These are phyloP conservation scores for Drosophila subpulchrella DNA, from an alignment of 1,140 invertebrate genomes.

Conservation along the genomic window DNA sequence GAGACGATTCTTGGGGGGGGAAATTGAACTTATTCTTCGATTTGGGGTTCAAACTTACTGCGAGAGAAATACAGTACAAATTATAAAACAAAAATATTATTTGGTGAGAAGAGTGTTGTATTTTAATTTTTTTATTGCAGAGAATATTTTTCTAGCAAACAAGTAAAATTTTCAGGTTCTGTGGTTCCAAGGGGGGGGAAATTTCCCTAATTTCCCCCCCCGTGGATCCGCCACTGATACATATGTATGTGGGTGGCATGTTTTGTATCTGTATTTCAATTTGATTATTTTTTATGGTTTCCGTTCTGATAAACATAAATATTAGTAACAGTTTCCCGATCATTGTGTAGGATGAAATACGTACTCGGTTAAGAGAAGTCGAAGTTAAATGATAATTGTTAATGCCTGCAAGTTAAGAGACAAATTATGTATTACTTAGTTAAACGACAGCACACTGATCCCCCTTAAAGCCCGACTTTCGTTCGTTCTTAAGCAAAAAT, in stretches of 20 bases:
- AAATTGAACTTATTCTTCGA: no score
- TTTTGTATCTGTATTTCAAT: constrained; percentile 53
- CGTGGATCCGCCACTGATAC: no score
- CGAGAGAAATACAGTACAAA: no score
- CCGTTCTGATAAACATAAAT: neutral
- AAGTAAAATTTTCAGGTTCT: no score
- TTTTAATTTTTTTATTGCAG: no score
- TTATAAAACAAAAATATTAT: no score
- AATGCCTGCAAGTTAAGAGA: constrained; percentile 38
- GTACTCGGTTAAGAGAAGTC: constrained; percentile 29
- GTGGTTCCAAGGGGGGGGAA: no score
- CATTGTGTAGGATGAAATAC: constrained; percentile 9
- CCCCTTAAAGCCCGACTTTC: constrained; percentile 48
- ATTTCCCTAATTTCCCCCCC: no score
- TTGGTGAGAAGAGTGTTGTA: no score
- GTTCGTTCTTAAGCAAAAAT: constrained; percentile 66
- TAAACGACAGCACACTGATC: constrained; percentile 26
- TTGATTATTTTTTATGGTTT: constrained; percentile 15
- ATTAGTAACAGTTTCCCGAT: constrained; percentile 23
- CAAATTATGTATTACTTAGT: constrained; percentile 46
- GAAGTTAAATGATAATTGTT: constrained; percentile 58
- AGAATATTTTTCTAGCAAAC: no score
- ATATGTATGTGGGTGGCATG: constrained; percentile 48
- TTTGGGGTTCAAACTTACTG: no score
- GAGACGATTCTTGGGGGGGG: no score